A percentile compares a stretch with the other conserved stretches of the same genome.
Conservation (phyloP, 2,888 invertebrate genomes). For the Mythimna pallens region DNA sequence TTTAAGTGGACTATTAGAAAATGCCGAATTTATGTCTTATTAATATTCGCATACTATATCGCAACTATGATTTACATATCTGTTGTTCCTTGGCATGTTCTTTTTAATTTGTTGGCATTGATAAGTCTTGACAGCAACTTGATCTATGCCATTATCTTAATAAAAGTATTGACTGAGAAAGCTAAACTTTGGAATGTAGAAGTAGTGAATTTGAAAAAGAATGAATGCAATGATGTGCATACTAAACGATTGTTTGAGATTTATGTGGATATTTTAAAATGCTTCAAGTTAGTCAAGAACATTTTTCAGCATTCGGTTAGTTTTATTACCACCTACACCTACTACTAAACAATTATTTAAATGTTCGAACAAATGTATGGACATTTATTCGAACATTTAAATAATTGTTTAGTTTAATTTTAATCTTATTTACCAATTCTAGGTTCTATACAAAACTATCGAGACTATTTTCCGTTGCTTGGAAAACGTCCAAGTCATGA, state of each 20-base stretch:
- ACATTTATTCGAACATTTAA: neutral
- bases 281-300: conserved; percentile 20
- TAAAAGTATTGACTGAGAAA: conserved; percentile 28
- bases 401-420: neutral
- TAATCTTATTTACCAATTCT: neutral
- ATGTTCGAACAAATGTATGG: too few species aligned
- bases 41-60: conserved; percentile 19
- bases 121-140: conserved; percentile 28
- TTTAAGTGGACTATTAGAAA: conserved; percentile 10
- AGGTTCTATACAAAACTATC: conserved; percentile 41
- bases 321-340: neutral
- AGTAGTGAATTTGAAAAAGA: neutral
- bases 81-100: conserved; percentile 13
- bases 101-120: conserved; percentile 18
- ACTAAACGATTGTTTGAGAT: neutral
- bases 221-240: neutral
- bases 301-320: conserved; percentile 26
- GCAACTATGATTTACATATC: neutral
- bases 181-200: conserved; percentile 22
- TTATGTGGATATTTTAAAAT: conserved; percentile 25
- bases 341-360: too few species aligned
- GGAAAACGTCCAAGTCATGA: conserved; percentile 35
- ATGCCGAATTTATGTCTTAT: conserved; percentile 19
- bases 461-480: conserved; percentile 33
- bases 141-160: conserved; percentile 22